phyloP scores from a whole-genome alignment of 2,113 vertebrate genomes.

The Brachionichthys hirsutus region DNA sequence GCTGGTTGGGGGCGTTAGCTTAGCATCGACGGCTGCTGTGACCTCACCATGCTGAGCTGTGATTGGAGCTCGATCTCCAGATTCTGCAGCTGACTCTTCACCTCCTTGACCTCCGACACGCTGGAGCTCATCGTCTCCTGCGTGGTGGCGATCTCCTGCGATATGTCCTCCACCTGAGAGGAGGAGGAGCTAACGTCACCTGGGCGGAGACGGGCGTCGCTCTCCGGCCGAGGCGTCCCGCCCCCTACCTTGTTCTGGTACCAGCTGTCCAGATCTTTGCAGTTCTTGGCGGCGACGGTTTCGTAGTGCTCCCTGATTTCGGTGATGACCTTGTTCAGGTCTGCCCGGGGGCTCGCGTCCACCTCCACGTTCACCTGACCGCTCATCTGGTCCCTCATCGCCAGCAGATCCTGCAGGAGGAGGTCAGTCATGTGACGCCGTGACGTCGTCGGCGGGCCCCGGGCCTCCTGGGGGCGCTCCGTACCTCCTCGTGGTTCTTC shows the following conservation, averaged over 20 bases:
- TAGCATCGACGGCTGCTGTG: too few species aligned
- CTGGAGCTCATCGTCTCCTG: constrained; percentile 75
- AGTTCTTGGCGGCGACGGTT: constrained; percentile 74
- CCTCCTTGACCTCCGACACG: constrained; percentile 75
- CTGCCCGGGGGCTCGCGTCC: constrained; percentile 64
- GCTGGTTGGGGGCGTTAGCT: neutral
- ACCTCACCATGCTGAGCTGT: constrained; percentile 80
- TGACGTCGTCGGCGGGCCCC: too few species aligned
- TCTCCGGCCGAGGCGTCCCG: neutral
- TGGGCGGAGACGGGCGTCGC: neutral
- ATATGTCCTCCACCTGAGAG: constrained; percentile 76
- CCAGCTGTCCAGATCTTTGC: constrained; percentile 73
- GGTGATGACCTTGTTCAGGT: constrained; percentile 64
- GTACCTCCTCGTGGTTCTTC: constrained; percentile 54
- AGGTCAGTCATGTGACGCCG: too few species aligned
- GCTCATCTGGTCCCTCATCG: constrained; percentile 50
- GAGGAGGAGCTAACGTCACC: fast-evolving
- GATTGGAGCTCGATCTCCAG: constrained; percentile 85
- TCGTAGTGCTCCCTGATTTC: constrained; percentile 87
- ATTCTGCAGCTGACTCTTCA: constrained; percentile 76
- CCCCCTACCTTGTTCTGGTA: constrained; percentile 64
- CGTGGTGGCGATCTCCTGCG: constrained; percentile 71
- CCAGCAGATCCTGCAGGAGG: constrained; percentile 61
- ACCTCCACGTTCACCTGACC: constrained; percentile 79
- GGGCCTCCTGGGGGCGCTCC: too few species aligned